phyloP scores from a whole-genome alignment of 2,113 vertebrate genomes.

The Lampris megalopsis region DNA sequence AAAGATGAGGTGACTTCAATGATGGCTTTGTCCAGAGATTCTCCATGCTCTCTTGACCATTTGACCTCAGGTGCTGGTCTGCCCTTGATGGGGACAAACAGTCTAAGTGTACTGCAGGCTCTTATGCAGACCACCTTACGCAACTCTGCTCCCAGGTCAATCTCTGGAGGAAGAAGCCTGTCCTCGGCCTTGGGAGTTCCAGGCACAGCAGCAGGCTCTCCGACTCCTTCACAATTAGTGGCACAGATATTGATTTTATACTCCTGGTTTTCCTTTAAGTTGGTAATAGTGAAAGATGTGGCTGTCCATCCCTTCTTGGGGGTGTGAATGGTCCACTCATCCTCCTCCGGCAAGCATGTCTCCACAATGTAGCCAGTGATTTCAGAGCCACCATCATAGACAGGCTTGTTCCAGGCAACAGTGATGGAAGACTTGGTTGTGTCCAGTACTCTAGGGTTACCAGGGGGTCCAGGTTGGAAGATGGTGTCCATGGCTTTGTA shows the following conservation, averaged over 20 bases:
- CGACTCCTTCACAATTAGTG: slow-evolving; percentile 94
- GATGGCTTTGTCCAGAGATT: slow-evolving; percentile 88
- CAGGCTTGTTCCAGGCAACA: slow-evolving; percentile 92
- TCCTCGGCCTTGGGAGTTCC: slow-evolving; percentile 92
- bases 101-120: slow-evolving; percentile 85
- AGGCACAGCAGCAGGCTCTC: slow-evolving; percentile 89
- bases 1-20: too few species aligned
- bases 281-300: slow-evolving; percentile 91
- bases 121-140: slow-evolving; percentile 95
- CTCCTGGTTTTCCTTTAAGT: slow-evolving; percentile 94
- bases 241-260: slow-evolving; percentile 95
- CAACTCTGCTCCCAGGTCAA: slow-evolving; percentile 93
- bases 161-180: slow-evolving; percentile 93
- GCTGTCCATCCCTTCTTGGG: slow-evolving; percentile 88
- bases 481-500: slow-evolving; percentile 95
- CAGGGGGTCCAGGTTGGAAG: slow-evolving; percentile 94
- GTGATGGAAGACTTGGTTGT: slow-evolving; percentile 89
- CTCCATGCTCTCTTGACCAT: slow-evolving; percentile 94
- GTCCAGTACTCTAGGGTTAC: slow-evolving; percentile 89
- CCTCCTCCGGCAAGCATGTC: slow-evolving; percentile 96
- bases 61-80: slow-evolving; percentile 92
- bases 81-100: slow-evolving; percentile 94
- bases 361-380: slow-evolving; percentile 95
- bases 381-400: slow-evolving; percentile 96
- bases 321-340: slow-evolving; percentile 94